These are phyloP conservation scores for Channa striata DNA, from an alignment of 2,797 vertebrate genomes.

Conservation along the genomic window DNA sequence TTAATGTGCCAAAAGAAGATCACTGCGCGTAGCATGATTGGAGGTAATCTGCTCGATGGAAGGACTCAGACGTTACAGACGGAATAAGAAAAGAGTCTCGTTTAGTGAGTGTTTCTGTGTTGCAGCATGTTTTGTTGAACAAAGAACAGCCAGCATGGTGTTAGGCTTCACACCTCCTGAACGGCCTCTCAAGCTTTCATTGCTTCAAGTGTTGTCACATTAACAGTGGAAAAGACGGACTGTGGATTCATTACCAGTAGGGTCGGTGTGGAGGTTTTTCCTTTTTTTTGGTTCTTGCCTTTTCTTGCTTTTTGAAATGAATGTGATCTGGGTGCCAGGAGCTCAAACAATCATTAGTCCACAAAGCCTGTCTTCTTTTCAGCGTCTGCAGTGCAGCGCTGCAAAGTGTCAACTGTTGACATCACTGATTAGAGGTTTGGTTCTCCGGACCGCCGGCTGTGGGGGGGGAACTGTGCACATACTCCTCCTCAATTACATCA, in stretches of 20 bases:
- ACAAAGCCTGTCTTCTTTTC: slow-evolving; percentile 23
- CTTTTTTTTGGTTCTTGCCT: slow-evolving; percentile 1
- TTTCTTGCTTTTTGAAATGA: slow-evolving; percentile 24
- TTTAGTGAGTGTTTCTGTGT: slow-evolving; percentile 6
- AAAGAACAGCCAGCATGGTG: slow-evolving; percentile 7
- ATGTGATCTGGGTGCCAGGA: slow-evolving; percentile 32
- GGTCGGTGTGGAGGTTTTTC: not conserved
- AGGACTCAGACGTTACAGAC: slow-evolving; percentile 13
- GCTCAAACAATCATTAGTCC: slow-evolving; percentile 44
- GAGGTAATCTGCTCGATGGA: slow-evolving; percentile 26
- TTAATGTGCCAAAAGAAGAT: slow-evolving; percentile 48
- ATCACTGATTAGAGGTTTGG: slow-evolving; percentile 68
- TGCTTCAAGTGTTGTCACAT: slow-evolving; percentile 23
- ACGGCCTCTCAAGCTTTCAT: slow-evolving; percentile 19
- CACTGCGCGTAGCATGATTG: not conserved
- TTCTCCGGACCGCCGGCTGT: slow-evolving; percentile 57
- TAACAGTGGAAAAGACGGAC: slow-evolving; percentile 1
- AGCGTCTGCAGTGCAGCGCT: slow-evolving; percentile 21
- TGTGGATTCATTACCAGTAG: not conserved
- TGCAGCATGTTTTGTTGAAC: slow-evolving; percentile 22
- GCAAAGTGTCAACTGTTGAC: slow-evolving; percentile 62
- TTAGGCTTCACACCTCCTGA: slow-evolving; percentile 17
- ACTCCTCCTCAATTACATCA: slow-evolving; percentile 67
- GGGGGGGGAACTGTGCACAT: slow-evolving; percentile 24
- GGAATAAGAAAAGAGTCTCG: not conserved